Conservation (phyloP, 2,113 vertebrate species). For the Crypturellus undulatus region DNA sequence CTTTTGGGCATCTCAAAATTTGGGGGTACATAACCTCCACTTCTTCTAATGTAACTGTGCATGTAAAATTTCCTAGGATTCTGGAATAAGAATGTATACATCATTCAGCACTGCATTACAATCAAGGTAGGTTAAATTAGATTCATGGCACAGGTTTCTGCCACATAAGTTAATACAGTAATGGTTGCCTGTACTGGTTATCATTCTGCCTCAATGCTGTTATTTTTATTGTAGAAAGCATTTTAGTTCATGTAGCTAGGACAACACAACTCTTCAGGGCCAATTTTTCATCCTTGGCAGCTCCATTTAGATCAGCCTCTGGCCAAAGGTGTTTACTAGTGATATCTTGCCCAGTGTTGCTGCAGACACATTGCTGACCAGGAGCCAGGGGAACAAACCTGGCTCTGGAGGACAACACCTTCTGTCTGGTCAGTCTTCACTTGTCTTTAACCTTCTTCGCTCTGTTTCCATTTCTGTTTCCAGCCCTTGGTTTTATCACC, state of each 20-base stretch:
- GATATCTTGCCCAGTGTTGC: not conserved
- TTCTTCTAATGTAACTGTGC: not conserved
- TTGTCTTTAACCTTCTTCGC: not conserved
- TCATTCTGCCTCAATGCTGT: not conserved
- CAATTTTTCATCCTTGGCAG: not conserved
- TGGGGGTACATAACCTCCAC: not conserved
- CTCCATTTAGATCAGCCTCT: not conserved
- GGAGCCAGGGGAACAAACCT: rapidly evolving
- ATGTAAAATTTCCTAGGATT: not conserved
- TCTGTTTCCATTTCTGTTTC: not conserved
- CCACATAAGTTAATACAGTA: not conserved
- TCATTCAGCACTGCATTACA: not conserved
- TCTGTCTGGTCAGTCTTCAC: not conserved
- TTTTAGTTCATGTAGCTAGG: not conserved
- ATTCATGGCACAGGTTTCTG: rapidly evolving
- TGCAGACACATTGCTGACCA: not conserved
- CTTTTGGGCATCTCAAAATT: not conserved
- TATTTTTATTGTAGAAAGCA: not conserved
- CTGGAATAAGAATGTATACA: not conserved
- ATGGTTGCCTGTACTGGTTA: not conserved
- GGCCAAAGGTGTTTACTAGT: not conserved
- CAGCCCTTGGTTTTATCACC: not conserved
- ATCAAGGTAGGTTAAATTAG: rapidly evolving
- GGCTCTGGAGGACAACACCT: not conserved
- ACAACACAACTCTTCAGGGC: not conserved